A percentile compares a stretch with the other conserved stretches of the same genome.
Conservation (phyloP, 2,888 invertebrate species). For the Drepana falcataria region DNA sequence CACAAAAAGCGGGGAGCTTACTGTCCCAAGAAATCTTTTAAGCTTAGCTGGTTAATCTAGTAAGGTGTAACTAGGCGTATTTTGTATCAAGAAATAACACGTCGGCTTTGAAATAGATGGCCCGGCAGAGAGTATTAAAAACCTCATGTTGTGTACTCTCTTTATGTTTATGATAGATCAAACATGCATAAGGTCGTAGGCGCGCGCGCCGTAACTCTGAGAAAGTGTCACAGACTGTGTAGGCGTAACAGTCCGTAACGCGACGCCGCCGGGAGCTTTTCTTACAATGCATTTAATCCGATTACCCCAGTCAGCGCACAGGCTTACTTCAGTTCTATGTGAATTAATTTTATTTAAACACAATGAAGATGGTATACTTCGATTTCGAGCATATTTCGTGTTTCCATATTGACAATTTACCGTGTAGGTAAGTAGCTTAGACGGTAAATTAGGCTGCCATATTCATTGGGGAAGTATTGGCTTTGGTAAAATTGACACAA, state of each 20-base stretch:
- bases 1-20: too few species aligned
- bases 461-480: too few species aligned
- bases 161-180: slow-evolving; percentile 50
- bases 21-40: too few species aligned
- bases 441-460: slow-evolving; percentile 7
- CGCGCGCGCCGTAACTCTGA: slow-evolving; percentile 54
- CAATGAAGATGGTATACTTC: slow-evolving; percentile 31
- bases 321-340: slow-evolving; percentile 25
- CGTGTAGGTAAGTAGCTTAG: slow-evolving; percentile 17
- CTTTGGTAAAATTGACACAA: too few species aligned
- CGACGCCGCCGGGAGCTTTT: slow-evolving; percentile 32
- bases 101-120: too few species aligned
- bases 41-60: too few species aligned
- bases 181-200: slow-evolving; percentile 51
- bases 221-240: slow-evolving; percentile 65
- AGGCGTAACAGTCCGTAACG: slow-evolving; percentile 40
- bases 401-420: slow-evolving; percentile 21
- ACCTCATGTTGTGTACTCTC: neutral
- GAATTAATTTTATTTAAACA: slow-evolving; percentile 35
- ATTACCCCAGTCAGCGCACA: slow-evolving; percentile 41
- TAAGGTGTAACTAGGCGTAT: neutral
- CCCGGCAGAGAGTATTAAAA: neutral
- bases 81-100: neutral
- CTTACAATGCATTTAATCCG: slow-evolving; percentile 53
- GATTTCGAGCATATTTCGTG: slow-evolving; percentile 18